Percentiles rank a stretch among this genome's conserved stretches.
Conservation (phyloP, 2,113 vertebrate species). For the Nothocercus julius region DNA sequence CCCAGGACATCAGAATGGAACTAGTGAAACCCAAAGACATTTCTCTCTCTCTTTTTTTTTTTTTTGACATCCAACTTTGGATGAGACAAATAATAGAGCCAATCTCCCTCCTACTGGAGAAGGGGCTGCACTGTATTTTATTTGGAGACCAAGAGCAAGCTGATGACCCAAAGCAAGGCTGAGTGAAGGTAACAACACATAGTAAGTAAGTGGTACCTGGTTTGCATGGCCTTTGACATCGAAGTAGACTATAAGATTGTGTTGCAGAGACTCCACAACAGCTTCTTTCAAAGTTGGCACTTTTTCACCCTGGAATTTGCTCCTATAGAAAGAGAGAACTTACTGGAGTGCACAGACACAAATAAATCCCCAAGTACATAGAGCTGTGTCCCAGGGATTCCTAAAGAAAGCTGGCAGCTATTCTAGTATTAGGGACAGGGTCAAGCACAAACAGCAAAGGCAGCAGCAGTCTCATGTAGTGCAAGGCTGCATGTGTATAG, state of each 20-base stretch:
- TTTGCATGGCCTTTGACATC: slow-evolving; percentile 95
- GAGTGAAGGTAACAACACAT: background rate
- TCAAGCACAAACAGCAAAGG: background rate
- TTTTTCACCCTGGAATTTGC: slow-evolving; percentile 86
- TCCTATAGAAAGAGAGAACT: slow-evolving; percentile 71
- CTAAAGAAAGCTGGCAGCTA: background rate
- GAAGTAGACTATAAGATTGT: slow-evolving; percentile 91
- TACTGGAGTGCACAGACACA: background rate
- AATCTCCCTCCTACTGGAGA: accelerated
- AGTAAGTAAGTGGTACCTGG: slow-evolving; percentile 78
- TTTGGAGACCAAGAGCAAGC: background rate
- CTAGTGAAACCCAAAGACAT: accelerated
- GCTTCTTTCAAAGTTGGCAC: slow-evolving; percentile 92
- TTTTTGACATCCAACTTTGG: background rate
- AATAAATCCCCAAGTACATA: background rate
- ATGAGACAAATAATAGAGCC: background rate
- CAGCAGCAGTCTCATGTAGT: background rate
- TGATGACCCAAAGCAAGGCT: background rate
- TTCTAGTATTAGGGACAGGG: background rate
- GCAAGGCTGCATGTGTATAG: background rate
- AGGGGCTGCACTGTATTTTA: background rate
- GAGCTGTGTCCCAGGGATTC: background rate
- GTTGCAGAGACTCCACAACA: slow-evolving; percentile 84
- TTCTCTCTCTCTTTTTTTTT: background rate
- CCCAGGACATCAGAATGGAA: background rate